Base-by-base conservation (phyloP, 2,113 vertebrate species). In the Thunnus maccoyii region DNA sequence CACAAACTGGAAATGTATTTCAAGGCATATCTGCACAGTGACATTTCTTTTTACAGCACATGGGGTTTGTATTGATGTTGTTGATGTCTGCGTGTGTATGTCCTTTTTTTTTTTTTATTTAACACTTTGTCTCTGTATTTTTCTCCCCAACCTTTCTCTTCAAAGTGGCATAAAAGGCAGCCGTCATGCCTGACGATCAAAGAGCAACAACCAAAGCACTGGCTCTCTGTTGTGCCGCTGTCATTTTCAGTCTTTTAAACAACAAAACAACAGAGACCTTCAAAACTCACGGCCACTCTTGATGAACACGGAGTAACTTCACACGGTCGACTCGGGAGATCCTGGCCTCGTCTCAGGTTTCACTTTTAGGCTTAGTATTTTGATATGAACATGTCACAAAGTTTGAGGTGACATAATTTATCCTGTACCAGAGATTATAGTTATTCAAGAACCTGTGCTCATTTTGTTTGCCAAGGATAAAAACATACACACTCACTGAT, bases 111-210 rank as follows among this genome's bases (percentile, higher is more conserved):
- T 50, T 83, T 76, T 70, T n/a, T 22, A 22, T 55, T 58, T 32
- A 41, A 78, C 73, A 72, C 82, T 68, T 63, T 76, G 47, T 72
- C 64, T 71, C 18, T 73, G 30, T 78, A 46, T 76, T 80, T 71
- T 82, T 62, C 56, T 63, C 57, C 62, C 32, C 78, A 89, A 91
- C 90, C 89, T 90, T 90, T 88, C 76, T 71, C 90, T 90, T 91
- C 91, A 93, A 92, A 92, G 92, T 57, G 77, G 44, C 55, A 83
- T 84, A 72, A 89, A 92, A 92, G 86, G 61, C 88, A 44, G 9
- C 85, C 60, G 70, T 90, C 86, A 86, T 30, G 69, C 78, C 76
- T 55, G 63, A 18, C 73, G 78, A 92, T 94, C 93, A 93, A 92
- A 93, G 84, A 80, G 73, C 84, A 61, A 60, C 85, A 86, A 56